Evolutionary conservation across 2,797 vertebrate genomes (phyloP), one percentile per base, ranked within the genome.

Genomic region (Coregonus sp.): DNA sequence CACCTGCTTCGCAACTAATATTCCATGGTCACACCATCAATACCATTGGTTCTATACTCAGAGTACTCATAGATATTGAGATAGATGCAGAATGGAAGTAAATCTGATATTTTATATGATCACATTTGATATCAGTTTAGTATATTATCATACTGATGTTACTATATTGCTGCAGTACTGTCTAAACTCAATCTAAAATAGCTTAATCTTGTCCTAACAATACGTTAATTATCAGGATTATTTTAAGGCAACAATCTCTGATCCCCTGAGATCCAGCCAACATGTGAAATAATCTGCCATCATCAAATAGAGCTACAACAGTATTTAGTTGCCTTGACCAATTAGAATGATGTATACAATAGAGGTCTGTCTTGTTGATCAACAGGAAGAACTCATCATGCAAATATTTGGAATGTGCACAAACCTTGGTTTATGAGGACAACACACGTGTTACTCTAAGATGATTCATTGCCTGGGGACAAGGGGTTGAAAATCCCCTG

Each of bases 141-240:
- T 61, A 61, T 61, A 61, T 61, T 47, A 47, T 47, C 40, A 47
- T 47, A 11, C 40, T 47, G 9, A 47, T 47, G 40, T 47, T 47
- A 11, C 40, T 47, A 47, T 4, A 59, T n/a, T 20, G 18, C 56
- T 59, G 18, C 56, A 20, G 5, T 59, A 59, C 18, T 59, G 56
- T 59, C 56, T 59, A 4, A 83, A 78, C 68, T 82, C 20, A 84
- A 84, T 80, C 0, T 76, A 76, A 79, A 77, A 4, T n/a, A 65
- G 69, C 52, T 84, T 84, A 86, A 89, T 89, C 86, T 72, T 78
- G 76, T 85, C 65, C 86, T 80, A 14, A 25, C 63, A 47, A 47
- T 12, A 47, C 9, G 0, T 47, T 47, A 59, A 59, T n/a, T 59
- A 59, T n/a, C 16, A 15, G 18, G 33, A 37, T 69, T 40, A 35